Conservation (phyloP, 2,797 vertebrate genomes). For the Micrastur ruficollis region DNA sequence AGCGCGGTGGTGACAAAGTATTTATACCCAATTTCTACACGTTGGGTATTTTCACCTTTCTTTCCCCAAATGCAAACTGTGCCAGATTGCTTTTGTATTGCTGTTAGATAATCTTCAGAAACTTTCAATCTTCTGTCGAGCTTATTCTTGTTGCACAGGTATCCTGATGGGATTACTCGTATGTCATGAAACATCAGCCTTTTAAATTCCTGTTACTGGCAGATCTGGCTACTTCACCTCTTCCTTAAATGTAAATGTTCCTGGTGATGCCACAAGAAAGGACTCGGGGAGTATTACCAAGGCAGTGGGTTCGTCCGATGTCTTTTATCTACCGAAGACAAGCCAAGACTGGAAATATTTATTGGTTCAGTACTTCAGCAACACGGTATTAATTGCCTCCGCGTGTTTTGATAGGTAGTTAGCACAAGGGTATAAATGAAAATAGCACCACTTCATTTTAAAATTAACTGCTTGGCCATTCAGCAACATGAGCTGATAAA, state of each 20-base stretch:
- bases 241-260: constrained; percentile 13
- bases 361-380: constrained; percentile 68
- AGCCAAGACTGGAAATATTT: constrained; percentile 69
- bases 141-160: background rate
- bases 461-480: constrained; percentile 78
- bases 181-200: background rate
- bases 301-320: background rate
- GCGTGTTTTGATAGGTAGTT: constrained; percentile 76
- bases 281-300: constrained; percentile 15
- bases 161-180: background rate
- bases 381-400: constrained; percentile 73
- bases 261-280: background rate
- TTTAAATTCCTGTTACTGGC: background rate
- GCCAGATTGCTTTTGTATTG: background rate
- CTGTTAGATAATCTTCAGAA: background rate
- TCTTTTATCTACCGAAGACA: constrained; percentile 61
- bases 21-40: background rate
- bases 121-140: background rate
- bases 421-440: constrained; percentile 77
- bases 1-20: accelerated
- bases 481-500: constrained; percentile 75
- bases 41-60: background rate
- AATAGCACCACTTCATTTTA: constrained; percentile 78
- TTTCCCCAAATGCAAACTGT: background rate
- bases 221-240: background rate